A percentile compares a stretch with the other conserved stretches of the same genome.
Conservation (phyloP, 1,140 invertebrate species). For the Pollicipes pollicipes region DNA sequence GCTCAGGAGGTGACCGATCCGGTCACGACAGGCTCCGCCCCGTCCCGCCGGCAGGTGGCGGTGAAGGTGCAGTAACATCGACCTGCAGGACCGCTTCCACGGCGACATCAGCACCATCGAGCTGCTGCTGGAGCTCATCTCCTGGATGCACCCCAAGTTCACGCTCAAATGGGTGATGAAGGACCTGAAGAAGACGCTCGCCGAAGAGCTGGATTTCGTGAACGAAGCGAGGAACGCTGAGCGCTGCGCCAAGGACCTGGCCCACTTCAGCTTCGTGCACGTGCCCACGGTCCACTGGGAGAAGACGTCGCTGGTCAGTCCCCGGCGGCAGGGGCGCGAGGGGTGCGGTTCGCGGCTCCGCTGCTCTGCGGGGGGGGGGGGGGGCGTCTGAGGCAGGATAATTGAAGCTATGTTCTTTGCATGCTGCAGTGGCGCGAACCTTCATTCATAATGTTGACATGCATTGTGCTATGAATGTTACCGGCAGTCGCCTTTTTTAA, state of each 20-base stretch:
- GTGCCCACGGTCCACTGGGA: conserved; percentile 52
- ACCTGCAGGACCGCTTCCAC: conserved; percentile 48
- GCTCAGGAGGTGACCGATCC: too few species aligned
- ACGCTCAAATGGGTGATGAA: conserved; percentile 53
- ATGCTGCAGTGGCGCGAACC: too few species aligned
- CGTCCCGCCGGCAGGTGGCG: conserved; percentile 33
- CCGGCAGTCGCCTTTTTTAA: too few species aligned
- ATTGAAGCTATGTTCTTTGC: too few species aligned
- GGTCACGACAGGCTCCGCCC: too few species aligned
- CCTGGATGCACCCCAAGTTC: conserved; percentile 51
- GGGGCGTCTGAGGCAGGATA: too few species aligned
- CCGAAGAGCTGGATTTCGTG: conserved; percentile 50
- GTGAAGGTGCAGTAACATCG: conserved; percentile 56
- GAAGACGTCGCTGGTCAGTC: background rate
- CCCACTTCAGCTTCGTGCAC: conserved; percentile 41
- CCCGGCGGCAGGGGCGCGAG: too few species aligned
- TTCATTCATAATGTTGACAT: too few species aligned
- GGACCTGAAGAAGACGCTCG: conserved; percentile 38
- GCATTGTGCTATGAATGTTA: too few species aligned
- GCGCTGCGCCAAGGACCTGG: conserved; percentile 43
- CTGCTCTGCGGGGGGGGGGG: too few species aligned
- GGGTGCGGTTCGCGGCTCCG: background rate
- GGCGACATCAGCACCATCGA: conserved; percentile 51
- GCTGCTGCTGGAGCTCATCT: conserved; percentile 42
- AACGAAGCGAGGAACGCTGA: conserved; percentile 53